Percentiles rank a stretch among this genome's conserved stretches.
These are phyloP conservation scores for Strigamia crassipes DNA, from an alignment of 2,888 invertebrate species.

Conservation along the genomic window DNA sequence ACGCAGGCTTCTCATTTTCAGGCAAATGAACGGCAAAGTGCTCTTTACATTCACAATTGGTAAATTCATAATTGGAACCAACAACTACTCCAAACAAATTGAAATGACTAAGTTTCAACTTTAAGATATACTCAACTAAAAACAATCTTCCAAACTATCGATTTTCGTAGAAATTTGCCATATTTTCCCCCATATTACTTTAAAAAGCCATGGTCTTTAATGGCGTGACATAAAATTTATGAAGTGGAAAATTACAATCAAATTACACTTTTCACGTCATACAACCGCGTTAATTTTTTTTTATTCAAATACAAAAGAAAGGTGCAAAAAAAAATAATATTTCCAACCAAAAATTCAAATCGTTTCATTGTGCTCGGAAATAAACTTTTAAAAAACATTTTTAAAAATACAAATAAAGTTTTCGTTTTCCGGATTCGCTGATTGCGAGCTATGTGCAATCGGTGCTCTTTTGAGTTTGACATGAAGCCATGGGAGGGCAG, in stretches of 20 bases:
- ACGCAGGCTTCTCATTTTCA: background rate
- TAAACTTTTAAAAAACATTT: background rate
- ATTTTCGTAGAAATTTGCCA: constrained; percentile 13
- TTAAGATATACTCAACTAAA: background rate
- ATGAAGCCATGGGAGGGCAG: no score
- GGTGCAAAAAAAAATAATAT: background rate
- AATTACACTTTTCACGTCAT: constrained; percentile 38
- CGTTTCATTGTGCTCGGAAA: background rate
- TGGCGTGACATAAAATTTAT: constrained; percentile 37
- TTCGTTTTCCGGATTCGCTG: no score
- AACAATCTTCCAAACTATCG: constrained; percentile 27
- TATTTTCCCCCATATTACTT: background rate
- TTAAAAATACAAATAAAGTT: no score
- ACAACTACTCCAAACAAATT: constrained; percentile 5
- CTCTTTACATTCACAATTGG: background rate
- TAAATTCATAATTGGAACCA: background rate
- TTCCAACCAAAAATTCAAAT: constrained; percentile 1
- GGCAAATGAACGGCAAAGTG: constrained; percentile 28
- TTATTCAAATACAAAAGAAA: background rate
- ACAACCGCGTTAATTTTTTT: constrained; percentile 12
- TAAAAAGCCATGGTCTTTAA: constrained; percentile 28
- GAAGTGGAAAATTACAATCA: constrained; percentile 23
- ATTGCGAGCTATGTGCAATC: no score
- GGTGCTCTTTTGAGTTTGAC: no score
- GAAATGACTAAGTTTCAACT: constrained; percentile 6